These are phyloP conservation scores for Halictus rubicundus DNA, from an alignment of 1,140 invertebrate genomes.

Conservation along the genomic window DNA sequence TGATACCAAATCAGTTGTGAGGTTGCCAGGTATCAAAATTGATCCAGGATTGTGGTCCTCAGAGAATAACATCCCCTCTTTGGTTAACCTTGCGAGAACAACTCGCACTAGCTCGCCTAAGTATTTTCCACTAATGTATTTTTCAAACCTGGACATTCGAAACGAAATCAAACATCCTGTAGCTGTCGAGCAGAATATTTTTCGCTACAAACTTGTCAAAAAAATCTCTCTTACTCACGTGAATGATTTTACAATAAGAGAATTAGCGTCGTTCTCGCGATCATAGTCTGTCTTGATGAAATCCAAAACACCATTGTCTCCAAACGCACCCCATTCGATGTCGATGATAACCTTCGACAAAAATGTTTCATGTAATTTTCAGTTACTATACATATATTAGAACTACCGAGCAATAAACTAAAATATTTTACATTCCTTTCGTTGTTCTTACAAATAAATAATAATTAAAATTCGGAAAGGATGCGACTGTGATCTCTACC, in stretches of 20 bases:
- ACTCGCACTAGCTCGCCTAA: constrained; percentile 84
- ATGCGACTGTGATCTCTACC: no score
- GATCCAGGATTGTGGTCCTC: constrained; percentile 74
- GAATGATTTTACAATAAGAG: constrained; percentile 82
- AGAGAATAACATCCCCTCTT: constrained; percentile 82
- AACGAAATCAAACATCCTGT: no score
- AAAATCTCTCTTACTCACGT: constrained; percentile 73
- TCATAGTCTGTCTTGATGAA: constrained; percentile 90
- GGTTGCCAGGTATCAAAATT: constrained; percentile 79
- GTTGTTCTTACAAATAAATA: no score
- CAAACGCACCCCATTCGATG: constrained; percentile 93
- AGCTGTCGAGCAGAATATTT: no score
- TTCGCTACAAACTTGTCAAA: background rate
- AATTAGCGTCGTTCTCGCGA: constrained; percentile 82
- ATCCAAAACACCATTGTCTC: constrained; percentile 89
- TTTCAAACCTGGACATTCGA: constrained; percentile 83
- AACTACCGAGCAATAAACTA: no score
- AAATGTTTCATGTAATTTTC: constrained; percentile 8
- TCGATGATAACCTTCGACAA: constrained; percentile 86
- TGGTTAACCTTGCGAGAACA: constrained; percentile 81
- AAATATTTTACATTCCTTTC: no score
- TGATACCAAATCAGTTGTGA: constrained; percentile 87
- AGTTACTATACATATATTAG: background rate
- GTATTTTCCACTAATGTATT: constrained; percentile 86
- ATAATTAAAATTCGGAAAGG: no score